Evolutionary conservation across 2,888 invertebrate species (phyloP), one percentile per base, ranked within the genome.

Genomic region (Neocrepidodera transversa): DNA sequence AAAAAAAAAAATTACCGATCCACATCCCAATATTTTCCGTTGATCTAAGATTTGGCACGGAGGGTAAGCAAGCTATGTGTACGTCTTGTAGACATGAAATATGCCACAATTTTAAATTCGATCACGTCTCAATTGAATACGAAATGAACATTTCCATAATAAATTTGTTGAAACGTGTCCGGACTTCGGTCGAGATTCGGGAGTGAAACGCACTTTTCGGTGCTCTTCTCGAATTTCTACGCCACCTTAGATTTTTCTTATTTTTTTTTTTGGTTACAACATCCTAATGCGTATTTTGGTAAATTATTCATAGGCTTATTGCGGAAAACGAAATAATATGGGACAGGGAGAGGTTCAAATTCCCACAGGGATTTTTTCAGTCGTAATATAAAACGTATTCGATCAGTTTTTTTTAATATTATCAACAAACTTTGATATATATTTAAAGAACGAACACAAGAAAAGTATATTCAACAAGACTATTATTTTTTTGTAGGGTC

Each of bases 121-220:
- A 78, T 79, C 78, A 78, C 78, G 78, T 78, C 69, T 75, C 74
- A 77, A 77, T 78, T 76, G 78, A 78, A 78, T 77, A 74, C 77
- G 75, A 75, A 75, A 76, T 73, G 76, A 73, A 73, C 75, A 79
- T 79, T 78, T 77, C 77, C 78, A 78, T 78, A 78, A 78, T 77
- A 77, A 77, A 77, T 78, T 78, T 74, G 71, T 68, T 57, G 72
- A 62, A 70, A 77, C 76, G 78, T 78, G 78, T 74, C 74, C 73
- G 69, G 76, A 75, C 75, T 76, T 60, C 58, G 58, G 53, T 53
- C 64, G 43, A 58, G 52, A 40, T 43, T 50, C 32, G 14, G 54
- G 43, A n/a, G 42, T 42, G 20, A 43, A 32, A 53, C 43, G 32
- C 53, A 53, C 43, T 53, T 43, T 42, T 43, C 50, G 38, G 26